Conservation (phyloP, 2,888 invertebrate species). For the Heteromurus nitidus region DNA sequence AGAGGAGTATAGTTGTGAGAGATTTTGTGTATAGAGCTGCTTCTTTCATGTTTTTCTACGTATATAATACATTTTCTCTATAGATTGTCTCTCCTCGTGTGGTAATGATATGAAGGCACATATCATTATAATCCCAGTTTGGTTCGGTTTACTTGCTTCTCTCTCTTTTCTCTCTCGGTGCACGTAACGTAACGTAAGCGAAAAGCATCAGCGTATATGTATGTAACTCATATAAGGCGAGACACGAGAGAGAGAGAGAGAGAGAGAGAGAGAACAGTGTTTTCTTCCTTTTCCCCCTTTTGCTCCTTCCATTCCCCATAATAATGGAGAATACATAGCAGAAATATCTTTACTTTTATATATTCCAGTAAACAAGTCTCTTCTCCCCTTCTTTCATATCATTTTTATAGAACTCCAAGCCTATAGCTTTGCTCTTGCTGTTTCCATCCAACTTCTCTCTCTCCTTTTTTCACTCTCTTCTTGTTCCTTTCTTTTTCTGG, state of each 20-base stretch:
- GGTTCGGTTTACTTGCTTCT: constrained; percentile 19
- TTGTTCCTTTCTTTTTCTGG: constrained; percentile 20
- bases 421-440: constrained; percentile 7
- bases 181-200: constrained; percentile 45
- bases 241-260: too few species aligned
- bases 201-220: constrained; percentile 10
- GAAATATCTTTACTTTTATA: constrained; percentile 2
- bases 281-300: constrained; percentile 30
- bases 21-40: neutral
- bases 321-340: neutral
- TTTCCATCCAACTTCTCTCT: constrained; percentile 29
- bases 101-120: constrained; percentile 28
- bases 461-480: constrained; percentile 16
- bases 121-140: constrained; percentile 46
- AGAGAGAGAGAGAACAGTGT: constrained; percentile 31
- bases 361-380: constrained; percentile 39
- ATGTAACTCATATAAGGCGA: too few species aligned
- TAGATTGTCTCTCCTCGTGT: neutral
- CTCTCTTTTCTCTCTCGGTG: constrained; percentile 4
- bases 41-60: neutral
- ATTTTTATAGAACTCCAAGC: constrained; percentile 18
- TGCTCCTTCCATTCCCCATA: neutral
- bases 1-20: neutral
- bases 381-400: constrained; percentile 32
- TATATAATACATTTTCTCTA: neutral